phyloP scores from a whole-genome alignment of 1,140 invertebrate genomes.

The Brachionus rotundiformis region DNA sequence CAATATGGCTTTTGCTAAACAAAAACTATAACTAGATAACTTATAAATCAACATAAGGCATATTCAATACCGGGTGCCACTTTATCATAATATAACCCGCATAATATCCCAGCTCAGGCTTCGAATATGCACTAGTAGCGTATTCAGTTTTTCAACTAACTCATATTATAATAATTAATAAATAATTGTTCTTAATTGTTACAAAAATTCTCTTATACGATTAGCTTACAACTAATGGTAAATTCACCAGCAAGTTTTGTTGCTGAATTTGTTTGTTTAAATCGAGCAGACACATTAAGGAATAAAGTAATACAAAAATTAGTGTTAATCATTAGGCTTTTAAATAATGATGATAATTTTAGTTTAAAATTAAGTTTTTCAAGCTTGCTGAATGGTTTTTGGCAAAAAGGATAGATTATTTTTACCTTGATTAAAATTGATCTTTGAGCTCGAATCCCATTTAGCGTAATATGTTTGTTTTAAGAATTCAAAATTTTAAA shows the following conservation, averaged over 20 bases:
- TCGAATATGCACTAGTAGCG: not conserved
- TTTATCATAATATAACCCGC: constrained; percentile 26
- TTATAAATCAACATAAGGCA: not conserved
- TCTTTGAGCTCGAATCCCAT: not conserved
- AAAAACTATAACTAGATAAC: not conserved
- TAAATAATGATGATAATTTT: not conserved
- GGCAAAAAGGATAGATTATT: not conserved
- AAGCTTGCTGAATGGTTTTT: not conserved
- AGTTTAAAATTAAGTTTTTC: not conserved
- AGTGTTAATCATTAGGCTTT: not conserved
- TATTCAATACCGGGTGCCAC: not conserved
- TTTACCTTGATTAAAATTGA: no score
- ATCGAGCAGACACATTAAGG: not conserved
- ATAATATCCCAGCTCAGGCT: constrained; percentile 1
- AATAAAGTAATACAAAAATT: not conserved
- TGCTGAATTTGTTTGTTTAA: not conserved
- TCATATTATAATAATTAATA: constrained; percentile 28
- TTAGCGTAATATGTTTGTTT: not conserved
- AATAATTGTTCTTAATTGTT: not conserved
- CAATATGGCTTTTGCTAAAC: not conserved
- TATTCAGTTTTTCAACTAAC: not conserved
- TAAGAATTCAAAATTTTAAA: no score
- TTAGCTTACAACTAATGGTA: constrained; percentile 7
- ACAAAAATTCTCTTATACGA: not conserved
- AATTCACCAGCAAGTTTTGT: not conserved